Evolutionary conservation across 2,888 invertebrate genomes (phyloP), one percentile per base, ranked within the genome.

Genomic region (Sphecodes monilicornis): DNA sequence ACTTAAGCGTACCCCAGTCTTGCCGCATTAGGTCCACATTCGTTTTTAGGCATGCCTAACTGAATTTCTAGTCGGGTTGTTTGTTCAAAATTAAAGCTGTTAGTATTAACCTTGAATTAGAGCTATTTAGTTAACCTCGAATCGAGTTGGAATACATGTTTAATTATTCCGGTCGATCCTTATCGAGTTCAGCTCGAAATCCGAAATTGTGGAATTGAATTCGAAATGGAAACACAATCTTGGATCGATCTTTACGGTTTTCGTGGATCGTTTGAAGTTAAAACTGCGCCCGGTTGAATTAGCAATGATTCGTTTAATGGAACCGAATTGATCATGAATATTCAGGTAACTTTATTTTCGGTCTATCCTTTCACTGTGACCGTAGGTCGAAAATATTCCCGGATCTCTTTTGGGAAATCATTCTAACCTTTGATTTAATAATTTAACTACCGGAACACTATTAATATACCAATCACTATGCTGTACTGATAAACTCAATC

Each of bases 21-120:
- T n/a, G n/a, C n/a, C n/a, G n/a, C n/a, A n/a, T n/a, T n/a, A n/a
- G n/a, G n/a, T n/a, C n/a, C n/a, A n/a, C n/a, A n/a, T n/a, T n/a
- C n/a, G n/a, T n/a, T n/a, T n/a, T n/a, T n/a, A n/a, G n/a, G n/a
- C n/a, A n/a, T n/a, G n/a, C n/a, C n/a, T n/a, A n/a, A n/a, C n/a
- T n/a, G n/a, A n/a, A n/a, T n/a, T n/a, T n/a, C n/a, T n/a, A n/a
- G n/a, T n/a, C n/a, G n/a, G n/a, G n/a, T n/a, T 39, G 66, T 36
- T 36, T 32, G 36, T 36, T n/a, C 36, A 32, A 66, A 64, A 64
- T 64, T 64, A 29, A 32, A 64, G 32, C 29, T 32, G 64, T 64
- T 64, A 18, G 29, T 36, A 39, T 66, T 69, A 69, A 69, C 39
- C 68, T 69, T n/a, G 39, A 69, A 69, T 41, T 41, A 22, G 68